Conservation (phyloP, 1,140 invertebrate species). For the Drosophila sproati region DNA sequence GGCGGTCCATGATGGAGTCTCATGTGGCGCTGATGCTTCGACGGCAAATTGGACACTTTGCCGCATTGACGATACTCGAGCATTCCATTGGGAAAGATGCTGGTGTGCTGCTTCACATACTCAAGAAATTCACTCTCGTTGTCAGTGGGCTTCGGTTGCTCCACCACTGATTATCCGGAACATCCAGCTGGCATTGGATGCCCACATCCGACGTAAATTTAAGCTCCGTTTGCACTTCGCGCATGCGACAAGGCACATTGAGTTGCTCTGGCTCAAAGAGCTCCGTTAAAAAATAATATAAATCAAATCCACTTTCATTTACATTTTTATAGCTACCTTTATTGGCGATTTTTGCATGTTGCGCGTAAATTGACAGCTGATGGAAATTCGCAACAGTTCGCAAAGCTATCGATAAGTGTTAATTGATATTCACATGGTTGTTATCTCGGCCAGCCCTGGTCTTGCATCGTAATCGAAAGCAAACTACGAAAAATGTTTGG, state of each 20-base stretch:
- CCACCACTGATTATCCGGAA: conserved; percentile 5
- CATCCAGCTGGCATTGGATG: conserved; percentile 45
- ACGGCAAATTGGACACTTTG: conserved; percentile 39
- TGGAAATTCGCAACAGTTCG: background rate
- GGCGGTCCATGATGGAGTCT: conserved; percentile 45
- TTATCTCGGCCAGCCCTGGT: background rate
- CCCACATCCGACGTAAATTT: background rate
- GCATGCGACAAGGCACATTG: conserved; percentile 14
- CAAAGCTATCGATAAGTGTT: background rate
- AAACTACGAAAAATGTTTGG: background rate
- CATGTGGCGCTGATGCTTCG: conserved; percentile 56
- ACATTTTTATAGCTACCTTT: conserved; percentile 13
- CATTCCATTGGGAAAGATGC: conserved; percentile 59
- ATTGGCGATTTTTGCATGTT: conserved; percentile 20
- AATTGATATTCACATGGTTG: background rate
- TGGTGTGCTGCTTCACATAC: conserved; percentile 52
- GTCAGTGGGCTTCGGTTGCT: background rate
- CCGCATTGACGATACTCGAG: conserved; percentile 63
- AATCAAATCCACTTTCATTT: background rate
- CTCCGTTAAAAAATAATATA: background rate
- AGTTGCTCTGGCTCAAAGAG: background rate
- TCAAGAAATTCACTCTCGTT: conserved; percentile 22
- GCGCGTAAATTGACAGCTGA: background rate
- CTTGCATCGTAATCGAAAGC: background rate
- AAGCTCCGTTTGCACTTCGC: conserved; percentile 37